Conservation (phyloP, 2,113 vertebrate genomes). For the Proteles cristata region DNA sequence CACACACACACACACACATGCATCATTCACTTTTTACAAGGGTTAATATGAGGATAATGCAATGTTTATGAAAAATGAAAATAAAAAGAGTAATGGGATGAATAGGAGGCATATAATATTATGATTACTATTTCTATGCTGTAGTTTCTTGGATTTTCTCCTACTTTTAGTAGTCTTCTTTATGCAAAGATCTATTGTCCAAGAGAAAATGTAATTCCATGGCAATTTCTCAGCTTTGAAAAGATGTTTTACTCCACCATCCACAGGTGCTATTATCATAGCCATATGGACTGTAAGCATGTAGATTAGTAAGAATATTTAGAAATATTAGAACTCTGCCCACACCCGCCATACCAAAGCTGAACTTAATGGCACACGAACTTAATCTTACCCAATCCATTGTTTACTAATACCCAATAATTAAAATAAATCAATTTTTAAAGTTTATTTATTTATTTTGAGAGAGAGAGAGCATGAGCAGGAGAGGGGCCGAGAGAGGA, state of each 20-base stretch:
- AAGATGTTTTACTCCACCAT: neutral
- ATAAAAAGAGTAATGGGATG: conserved; percentile 34
- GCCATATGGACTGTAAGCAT: neutral
- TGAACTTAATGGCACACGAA: neutral
- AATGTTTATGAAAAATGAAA: neutral
- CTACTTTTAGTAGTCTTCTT: neutral
- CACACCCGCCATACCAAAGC: neutral
- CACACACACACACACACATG: neutral
- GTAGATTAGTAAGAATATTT: neutral
- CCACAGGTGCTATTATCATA: neutral
- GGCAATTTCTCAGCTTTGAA: neutral
- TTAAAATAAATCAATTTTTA: neutral
- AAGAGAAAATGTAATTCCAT: neutral
- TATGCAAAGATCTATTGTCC: neutral
- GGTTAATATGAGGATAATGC: neutral
- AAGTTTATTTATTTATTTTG: too few species aligned
- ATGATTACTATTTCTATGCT: neutral
- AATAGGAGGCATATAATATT: neutral
- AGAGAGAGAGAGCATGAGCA: too few species aligned
- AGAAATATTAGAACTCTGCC: neutral
- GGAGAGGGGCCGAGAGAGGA: too few species aligned
- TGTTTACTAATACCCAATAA: neutral
- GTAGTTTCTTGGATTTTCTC: neutral
- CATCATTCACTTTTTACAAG: neutral
- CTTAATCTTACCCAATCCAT: neutral